phyloP scores from a whole-genome alignment of 2,888 invertebrate genomes.

The Ormyrus pomaceus region DNA sequence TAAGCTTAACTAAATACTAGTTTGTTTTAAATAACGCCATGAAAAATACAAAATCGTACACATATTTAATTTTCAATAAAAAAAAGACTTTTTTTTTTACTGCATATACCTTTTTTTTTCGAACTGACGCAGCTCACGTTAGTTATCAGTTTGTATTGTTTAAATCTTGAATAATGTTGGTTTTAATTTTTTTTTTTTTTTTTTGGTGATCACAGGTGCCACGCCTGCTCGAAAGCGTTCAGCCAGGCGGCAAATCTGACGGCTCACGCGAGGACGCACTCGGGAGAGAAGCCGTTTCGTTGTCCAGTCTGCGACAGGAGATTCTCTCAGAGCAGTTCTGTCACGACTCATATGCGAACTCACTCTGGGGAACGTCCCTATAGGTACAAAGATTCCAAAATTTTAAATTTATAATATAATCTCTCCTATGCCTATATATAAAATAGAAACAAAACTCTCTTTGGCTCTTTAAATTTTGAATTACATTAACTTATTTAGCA shows the following conservation, averaged over 20 bases:
- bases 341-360: constrained; percentile 99
- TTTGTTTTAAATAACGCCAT: not conserved
- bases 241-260: constrained; percentile 99
- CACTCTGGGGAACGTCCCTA: constrained; percentile 99
- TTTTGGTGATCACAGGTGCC: constrained; percentile 77
- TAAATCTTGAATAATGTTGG: too few species aligned
- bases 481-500: too few species aligned
- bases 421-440: constrained; percentile 8
- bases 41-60: not conserved
- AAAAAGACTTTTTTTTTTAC: too few species aligned
- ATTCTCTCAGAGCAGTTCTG: constrained; percentile 96
- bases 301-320: constrained; percentile 98
- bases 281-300: constrained; percentile 98
- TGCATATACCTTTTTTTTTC: not conserved
- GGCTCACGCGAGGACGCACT: constrained; percentile 96
- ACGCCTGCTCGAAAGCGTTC: constrained; percentile 97
- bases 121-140: not conserved
- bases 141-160: too few species aligned
- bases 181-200: not conserved
- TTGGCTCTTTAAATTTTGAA: too few species aligned
- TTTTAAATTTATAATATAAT: constrained; percentile 9
- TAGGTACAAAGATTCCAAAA: constrained; percentile 74
- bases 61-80: too few species aligned
- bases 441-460: not conserved
- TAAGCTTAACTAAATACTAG: not conserved